Evolutionary conservation across 2,888 invertebrate genomes (phyloP).

Genomic region (Chelonus formosanus): DNA sequence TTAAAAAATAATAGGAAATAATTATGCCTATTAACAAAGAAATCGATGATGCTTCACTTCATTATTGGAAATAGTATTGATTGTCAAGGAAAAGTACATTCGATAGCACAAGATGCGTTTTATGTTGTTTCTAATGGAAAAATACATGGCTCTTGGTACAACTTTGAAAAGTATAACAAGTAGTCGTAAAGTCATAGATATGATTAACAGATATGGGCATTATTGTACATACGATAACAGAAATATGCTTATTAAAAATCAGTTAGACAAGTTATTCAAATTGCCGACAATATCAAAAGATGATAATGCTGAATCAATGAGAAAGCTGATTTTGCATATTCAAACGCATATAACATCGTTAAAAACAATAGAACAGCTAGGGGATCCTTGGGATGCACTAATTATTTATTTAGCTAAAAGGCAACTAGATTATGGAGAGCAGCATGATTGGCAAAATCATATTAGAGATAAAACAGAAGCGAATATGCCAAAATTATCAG

Average conservation of each 20-base stretch:
- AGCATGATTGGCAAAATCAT: conserved; percentile 43
- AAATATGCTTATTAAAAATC: conserved; percentile 40
- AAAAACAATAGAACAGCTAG: conserved; percentile 42
- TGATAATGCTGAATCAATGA: conserved; percentile 30
- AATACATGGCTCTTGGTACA: no score
- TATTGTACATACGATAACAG: conserved; percentile 43
- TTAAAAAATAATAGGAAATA: no score
- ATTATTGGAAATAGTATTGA: no score
- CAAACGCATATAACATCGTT: conserved; percentile 37
- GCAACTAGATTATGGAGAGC: conserved; percentile 43
- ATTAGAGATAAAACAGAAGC: conserved; percentile 32
- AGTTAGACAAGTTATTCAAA: conserved; percentile 38
- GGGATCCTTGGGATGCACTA: conserved; percentile 45
- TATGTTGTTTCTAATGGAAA: no score
- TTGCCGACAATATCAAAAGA: conserved; percentile 35
- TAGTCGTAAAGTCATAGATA: no score
- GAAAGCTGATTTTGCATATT: conserved; percentile 38
- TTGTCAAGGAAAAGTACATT: no score
- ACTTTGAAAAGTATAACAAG: no score
- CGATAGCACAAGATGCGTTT: no score
- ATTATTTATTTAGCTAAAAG: conserved; percentile 43
- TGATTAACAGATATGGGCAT: no score
- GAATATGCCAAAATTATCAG: conserved; percentile 37
- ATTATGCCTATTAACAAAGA: no score
- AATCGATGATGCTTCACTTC: no score